These are phyloP conservation scores for Temnothorax curvispinosus DNA, from an alignment of 1,140 invertebrate species.

Conservation along the genomic window DNA sequence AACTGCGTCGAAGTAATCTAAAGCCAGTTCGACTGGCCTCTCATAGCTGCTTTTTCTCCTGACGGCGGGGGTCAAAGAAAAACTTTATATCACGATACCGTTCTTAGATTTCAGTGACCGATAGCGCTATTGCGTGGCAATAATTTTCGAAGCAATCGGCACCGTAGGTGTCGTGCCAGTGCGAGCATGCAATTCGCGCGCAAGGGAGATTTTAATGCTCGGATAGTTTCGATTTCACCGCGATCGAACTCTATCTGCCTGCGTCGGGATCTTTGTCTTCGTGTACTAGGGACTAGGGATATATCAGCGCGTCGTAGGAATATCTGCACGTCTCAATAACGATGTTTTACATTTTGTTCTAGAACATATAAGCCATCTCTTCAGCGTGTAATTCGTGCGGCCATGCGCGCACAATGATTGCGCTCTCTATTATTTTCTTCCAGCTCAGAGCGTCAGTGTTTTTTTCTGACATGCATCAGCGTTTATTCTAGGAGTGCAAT, in stretches of 20 bases:
- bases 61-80: conserved; percentile 13
- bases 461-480: background rate
- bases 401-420: background rate
- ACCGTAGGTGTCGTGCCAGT: conserved; percentile 3
- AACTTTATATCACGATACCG: conserved; percentile 40
- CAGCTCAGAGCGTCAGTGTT: background rate
- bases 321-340: background rate
- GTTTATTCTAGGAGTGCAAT: conserved; percentile 18
- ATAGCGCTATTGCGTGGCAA: conserved; percentile 39
- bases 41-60: conserved; percentile 22
- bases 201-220: conserved; percentile 11
- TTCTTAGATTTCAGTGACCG: conserved; percentile 39
- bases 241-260: background rate
- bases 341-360: background rate
- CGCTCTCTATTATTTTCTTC: background rate
- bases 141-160: conserved; percentile 33
- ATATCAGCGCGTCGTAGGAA: background rate
- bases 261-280: background rate
- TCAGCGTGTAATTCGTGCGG: background rate
- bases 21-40: conserved; percentile 1
- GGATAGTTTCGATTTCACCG: conserved; percentile 18
- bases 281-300: background rate
- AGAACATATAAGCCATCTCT: background rate
- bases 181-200: background rate
- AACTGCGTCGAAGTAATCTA: conserved; percentile 38